Base-by-base conservation (phyloP, 2,888 invertebrate genomes). In the Torymus aiolomorphi region DNA sequence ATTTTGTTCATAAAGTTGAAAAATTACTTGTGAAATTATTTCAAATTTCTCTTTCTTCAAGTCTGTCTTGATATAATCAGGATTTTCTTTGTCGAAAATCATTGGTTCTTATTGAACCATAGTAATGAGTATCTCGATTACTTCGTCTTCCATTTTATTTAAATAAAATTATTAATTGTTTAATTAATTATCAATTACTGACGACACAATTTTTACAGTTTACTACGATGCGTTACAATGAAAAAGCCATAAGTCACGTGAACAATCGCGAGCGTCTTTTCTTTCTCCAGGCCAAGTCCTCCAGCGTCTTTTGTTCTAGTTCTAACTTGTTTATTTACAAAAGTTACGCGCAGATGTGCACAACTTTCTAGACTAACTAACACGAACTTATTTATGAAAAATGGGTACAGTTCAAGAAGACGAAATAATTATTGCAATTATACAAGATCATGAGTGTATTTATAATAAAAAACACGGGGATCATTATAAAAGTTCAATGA, bases 41-140 rank as follows among this genome's bases (percentile, higher is more conserved):
- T 57, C 57, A 57, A 57, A 57, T 14, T 57, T 57, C 14, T 57
- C 57, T 4, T 4, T 8, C 14, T 57, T 57, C n/a, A 57, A 57
- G 12, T 57, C 57, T 12, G 8, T 57, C 4, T 14, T 57, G 3
- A 57, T 13, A 57, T 57, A 57, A 14, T 57, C 14, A 57, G 57
- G 57, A 14, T 57, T n/a, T 13, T 4, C 14, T 57, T 57, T 57
- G 14, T 57, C n/a, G 14, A 12, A 57, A 13, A 57, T 14, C 12
- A 57, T 57, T 57, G 57, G 57, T n/a, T 57, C 57, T 14, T 57
- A n/a, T 14, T 57, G 57, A 57, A 57, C n/a, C n/a, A 57, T 14
- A 57, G 57, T 57, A n/a, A 57, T 57, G 4, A 57, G n/a, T 14
- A 57, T 57, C n/a, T 57, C 57, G 3, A 14, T 13, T 57, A 57